Evolutionary conservation across 2,113 vertebrate genomes (phyloP).

Genomic region (Psophia crepitans): DNA sequence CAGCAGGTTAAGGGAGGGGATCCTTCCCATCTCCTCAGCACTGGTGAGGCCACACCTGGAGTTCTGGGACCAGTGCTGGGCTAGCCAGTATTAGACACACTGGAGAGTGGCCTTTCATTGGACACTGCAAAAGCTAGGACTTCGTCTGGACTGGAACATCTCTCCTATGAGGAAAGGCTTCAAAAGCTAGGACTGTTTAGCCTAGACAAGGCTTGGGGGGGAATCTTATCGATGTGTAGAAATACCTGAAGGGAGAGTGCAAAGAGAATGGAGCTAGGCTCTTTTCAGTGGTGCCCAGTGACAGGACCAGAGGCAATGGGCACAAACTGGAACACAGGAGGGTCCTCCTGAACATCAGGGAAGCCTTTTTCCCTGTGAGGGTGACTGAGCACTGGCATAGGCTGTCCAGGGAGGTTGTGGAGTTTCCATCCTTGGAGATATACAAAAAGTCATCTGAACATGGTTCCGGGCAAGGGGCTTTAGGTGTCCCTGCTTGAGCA

Average conservation of each 20-base stretch:
- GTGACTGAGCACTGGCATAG: background rate
- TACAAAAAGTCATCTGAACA: background rate
- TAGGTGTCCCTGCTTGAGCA: background rate
- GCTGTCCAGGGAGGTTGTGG: background rate
- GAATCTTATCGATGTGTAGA: background rate
- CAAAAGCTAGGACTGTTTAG: background rate
- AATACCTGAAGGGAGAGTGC: background rate
- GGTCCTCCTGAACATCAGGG: background rate
- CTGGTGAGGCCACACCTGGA: background rate
- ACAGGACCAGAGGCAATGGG: background rate
- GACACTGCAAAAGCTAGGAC: too few species aligned
- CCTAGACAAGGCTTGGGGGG: rapidly evolving
- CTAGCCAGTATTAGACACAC: background rate
- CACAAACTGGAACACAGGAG: background rate
- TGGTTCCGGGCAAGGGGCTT: background rate
- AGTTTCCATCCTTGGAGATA: background rate
- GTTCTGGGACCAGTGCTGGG: background rate
- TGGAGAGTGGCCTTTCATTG: too few species aligned
- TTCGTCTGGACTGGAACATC: background rate
- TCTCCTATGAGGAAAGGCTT: background rate
- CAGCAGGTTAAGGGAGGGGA: too few species aligned
- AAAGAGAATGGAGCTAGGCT: background rate
- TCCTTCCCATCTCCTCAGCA: background rate
- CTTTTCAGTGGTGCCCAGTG: background rate
- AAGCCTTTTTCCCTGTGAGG: background rate